These are phyloP conservation scores for Andrena fulva DNA, from an alignment of 2,888 invertebrate species.

Conservation along the genomic window DNA sequence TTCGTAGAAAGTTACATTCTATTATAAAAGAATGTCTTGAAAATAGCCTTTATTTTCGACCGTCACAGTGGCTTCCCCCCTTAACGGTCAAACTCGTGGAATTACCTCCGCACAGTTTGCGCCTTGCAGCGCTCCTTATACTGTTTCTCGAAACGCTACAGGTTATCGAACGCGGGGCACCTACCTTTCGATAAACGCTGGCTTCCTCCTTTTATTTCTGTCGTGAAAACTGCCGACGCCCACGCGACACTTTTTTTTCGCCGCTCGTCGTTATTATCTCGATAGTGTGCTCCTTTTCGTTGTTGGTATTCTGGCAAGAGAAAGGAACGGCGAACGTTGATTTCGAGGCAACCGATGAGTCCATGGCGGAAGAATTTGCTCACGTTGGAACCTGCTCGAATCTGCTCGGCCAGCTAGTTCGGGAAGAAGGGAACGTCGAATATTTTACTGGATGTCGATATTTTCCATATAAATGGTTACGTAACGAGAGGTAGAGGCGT, in stretches of 20 bases:
- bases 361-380: background rate
- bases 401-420: background rate
- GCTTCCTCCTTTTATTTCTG: conserved; percentile 17
- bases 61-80: too few relatives aligned
- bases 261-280: background rate
- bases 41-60: too few relatives aligned
- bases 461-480: background rate
- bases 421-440: background rate
- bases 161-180: conserved; percentile 13
- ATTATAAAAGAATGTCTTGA: too few relatives aligned
- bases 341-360: background rate
- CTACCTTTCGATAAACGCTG: background rate
- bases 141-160: conserved; percentile 15
- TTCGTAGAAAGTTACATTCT: too few relatives aligned
- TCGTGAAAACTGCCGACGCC: background rate
- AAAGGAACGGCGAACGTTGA: background rate
- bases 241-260: conserved; percentile 19
- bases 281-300: background rate
- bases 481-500: background rate
- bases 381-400: background rate
- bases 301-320: background rate
- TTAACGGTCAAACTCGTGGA: conserved; percentile 23
- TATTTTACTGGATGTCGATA: background rate
- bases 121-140: background rate
- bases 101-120: background rate